A percentile compares a stretch with the other conserved stretches of the same genome.
phyloP scores from a whole-genome alignment of 2,113 vertebrate species.

The Xyrauchen texanus region DNA sequence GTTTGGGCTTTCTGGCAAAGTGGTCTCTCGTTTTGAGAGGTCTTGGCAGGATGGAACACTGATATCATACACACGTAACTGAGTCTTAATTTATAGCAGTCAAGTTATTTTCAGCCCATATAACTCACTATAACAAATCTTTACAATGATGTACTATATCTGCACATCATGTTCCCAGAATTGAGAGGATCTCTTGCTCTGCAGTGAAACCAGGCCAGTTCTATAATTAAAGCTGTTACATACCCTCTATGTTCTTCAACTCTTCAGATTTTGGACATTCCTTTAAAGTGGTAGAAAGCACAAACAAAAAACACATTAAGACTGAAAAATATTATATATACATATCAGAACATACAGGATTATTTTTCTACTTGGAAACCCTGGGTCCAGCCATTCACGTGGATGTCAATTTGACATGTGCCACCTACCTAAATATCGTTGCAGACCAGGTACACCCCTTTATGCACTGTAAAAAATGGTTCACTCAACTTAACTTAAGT shows the following conservation, averaged over 20 bases:
- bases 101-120: conserved; percentile 28
- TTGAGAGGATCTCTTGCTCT: neutral
- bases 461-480: too few relatives aligned
- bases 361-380: neutral
- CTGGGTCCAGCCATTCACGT: too few relatives aligned
- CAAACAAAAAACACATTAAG: neutral
- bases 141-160: conserved; percentile 4
- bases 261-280: conserved; percentile 73
- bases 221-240: conserved; percentile 37
- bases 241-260: conserved; percentile 67
- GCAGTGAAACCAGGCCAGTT: conserved; percentile 19
- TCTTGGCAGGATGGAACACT: conserved; percentile 28
- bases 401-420: too few relatives aligned
- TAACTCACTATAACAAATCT: neutral
- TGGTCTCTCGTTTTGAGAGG: conserved; percentile 8
- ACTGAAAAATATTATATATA: neutral
- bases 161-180: conserved; percentile 7
- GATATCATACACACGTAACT: neutral
- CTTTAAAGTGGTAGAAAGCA: conserved; percentile 55
- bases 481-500: too few relatives aligned
- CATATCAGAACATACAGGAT: neutral
- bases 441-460: too few relatives aligned
- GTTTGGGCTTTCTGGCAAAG: conserved; percentile 9
- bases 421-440: too few relatives aligned
- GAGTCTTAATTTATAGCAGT: conserved; percentile 10